Conservation (phyloP, 2,113 vertebrate genomes). For the Elachura formosa region DNA sequence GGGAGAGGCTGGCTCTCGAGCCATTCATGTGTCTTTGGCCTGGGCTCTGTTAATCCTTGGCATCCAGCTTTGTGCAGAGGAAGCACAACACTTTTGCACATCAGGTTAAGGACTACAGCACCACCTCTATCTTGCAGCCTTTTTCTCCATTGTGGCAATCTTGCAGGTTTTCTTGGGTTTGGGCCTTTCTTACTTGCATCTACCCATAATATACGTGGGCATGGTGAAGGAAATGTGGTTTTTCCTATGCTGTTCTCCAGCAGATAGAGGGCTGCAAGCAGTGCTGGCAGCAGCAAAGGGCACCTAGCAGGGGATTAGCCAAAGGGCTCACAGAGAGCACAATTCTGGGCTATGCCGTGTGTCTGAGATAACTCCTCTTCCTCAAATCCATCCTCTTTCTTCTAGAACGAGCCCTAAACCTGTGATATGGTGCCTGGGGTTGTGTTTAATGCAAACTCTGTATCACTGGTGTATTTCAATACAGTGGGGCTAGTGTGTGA, state of each 20-base stretch:
- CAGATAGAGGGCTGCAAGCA: neutral
- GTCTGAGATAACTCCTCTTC: neutral
- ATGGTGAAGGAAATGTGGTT: neutral
- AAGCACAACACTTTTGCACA: rapidly evolving
- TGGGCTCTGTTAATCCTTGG: neutral
- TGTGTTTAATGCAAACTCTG: neutral
- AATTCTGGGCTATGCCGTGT: rapidly evolving
- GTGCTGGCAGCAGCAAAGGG: neutral
- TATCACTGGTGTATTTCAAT: neutral
- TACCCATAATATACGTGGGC: neutral
- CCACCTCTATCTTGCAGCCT: neutral
- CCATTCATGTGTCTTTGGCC: neutral
- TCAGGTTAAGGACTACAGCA: neutral
- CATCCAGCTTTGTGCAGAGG: neutral
- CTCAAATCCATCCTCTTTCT: neutral
- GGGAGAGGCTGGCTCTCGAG: neutral
- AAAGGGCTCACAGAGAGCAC: neutral
- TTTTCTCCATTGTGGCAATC: neutral
- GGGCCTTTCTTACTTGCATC: neutral
- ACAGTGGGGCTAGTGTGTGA: neutral
- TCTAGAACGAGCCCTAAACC: neutral
- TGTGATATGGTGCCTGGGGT: rapidly evolving
- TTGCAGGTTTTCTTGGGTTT: neutral
- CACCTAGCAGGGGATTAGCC: neutral
- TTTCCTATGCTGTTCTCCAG: neutral